Evolutionary conservation across 1,140 invertebrate genomes (phyloP), one percentile per base, ranked within the genome.

Genomic region (Choristoneura fumiferana): DNA sequence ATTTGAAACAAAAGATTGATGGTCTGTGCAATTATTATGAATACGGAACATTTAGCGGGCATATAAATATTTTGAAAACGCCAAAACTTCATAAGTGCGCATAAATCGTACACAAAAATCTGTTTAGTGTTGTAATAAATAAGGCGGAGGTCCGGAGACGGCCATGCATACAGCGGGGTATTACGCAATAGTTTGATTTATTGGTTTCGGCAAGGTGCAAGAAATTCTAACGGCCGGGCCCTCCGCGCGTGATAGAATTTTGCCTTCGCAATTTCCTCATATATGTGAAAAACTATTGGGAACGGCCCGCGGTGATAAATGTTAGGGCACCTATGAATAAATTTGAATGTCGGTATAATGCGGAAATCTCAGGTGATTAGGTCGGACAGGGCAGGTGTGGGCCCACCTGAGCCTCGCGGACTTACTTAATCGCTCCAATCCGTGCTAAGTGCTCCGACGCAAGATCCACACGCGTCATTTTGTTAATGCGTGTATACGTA

Each of bases 101-200:
- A 71, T 79, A 79, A 82, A 76, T 76, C 73, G 60, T 69, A 65
- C 67, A 64, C 61, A 69, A 72, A 80, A 83, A 82, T 85, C 82
- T 77, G 75, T 80, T 78, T 78, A 69, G 69, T 67, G 64, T 56
- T 62, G 70, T 63, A 73, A 80, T 84, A 84, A 84, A 84, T 84
- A 84, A 81, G 70, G 67, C 64, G 68, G 65, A 64, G 73, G 69
- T 70, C 65, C 58, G 62, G 62, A n/a, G 60, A 71, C 76, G 62
- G 66, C 68, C 71, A 83, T 85, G 76, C 81, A 85, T 84, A 79
- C 61, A 84, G 71, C 68, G 69, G 71, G 73, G 67, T 72, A 81
- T 85, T 85, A 82, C 77, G 78, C 72, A 84, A 82, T 83, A 81
- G 72, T 77, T 76, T 85, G 82, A 85, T 85, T 85, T 85, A 85